Evolutionary conservation across 2,888 invertebrate genomes (phyloP), one percentile per base, ranked within the genome.

Genomic region (Tillus elongatus): DNA sequence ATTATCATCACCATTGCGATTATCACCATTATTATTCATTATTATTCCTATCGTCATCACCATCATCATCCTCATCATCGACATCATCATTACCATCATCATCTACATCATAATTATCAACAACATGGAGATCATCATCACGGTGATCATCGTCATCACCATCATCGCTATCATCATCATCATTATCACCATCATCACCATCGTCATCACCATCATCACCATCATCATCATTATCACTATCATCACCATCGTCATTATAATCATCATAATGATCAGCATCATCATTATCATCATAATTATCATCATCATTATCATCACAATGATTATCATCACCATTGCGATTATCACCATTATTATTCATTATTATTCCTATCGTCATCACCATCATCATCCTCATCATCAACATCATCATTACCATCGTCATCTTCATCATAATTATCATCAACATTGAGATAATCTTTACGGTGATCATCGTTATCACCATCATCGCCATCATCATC

Each of bases 121-220:
- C 30, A 30, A 6, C 30, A 30, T 30, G 9, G 11, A 8, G 9
- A 30, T 30, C 30, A 30, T 11, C 30, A 30, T 11, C 30, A 30
- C 11, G 9, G 11, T 30, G 9, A 30, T 30, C 30, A 30, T 11
- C 30, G 10, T 30, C 30, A 30, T 11, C 30, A n/a, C 15, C 2
- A 8, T 10, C n/a, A n/a, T n/a, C 30, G 11, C 11, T 10, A 30
- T 30, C 30, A 30, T 30, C 30, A 30, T 30, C 30, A 30, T 30
- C 30, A 30, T 30, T 10, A 30, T 30, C 30, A 30, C 9, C 24
- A 19, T 19, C 24, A 19, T 19, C 24, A 19, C 9, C 24, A 19
- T 19, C 24, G 9, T 19, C 24, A 19, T 19, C 24, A 19, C 9
- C 24, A 19, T 19, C 24, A 19, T 19, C 24, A 19, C 9, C 24